A percentile compares a stretch with the other conserved stretches of the same genome.
These are phyloP conservation scores for Percopsis transmontana DNA, from an alignment of 2,113 vertebrate genomes.

Conservation along the genomic window DNA sequence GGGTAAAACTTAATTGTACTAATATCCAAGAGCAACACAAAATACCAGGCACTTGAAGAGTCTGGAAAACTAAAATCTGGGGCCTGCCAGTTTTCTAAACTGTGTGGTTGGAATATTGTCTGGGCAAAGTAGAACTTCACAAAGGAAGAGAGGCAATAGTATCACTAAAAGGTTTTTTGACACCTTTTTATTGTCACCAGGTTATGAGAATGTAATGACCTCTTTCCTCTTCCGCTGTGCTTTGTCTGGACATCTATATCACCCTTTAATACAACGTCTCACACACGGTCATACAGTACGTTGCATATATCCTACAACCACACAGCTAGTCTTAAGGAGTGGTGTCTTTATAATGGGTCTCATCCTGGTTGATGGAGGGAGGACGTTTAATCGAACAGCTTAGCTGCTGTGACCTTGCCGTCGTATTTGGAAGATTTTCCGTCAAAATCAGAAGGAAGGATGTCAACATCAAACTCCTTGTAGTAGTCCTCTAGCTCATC, in stretches of 20 bases:
- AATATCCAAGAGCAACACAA: slow-evolving; percentile 29
- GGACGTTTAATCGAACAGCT: slow-evolving; percentile 85
- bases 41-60: slow-evolving; percentile 49
- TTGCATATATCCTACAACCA: slow-evolving; percentile 24
- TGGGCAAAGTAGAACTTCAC: slow-evolving; percentile 28
- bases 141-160: slow-evolving; percentile 7
- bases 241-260: slow-evolving; percentile 13
- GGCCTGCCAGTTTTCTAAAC: slow-evolving; percentile 44
- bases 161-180: too few relatives aligned
- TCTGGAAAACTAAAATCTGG: slow-evolving; percentile 32
- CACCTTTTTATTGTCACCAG: neutral
- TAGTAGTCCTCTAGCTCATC: slow-evolving; percentile 92
- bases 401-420: slow-evolving; percentile 83
- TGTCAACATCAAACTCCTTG: slow-evolving; percentile 90
- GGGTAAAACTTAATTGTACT: slow-evolving; percentile 25
- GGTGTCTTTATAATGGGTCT: slow-evolving; percentile 8
- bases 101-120: slow-evolving; percentile 21
- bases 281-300: slow-evolving; percentile 8
- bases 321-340: slow-evolving; percentile 32
- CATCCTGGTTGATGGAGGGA: neutral
- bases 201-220: neutral
- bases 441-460: slow-evolving; percentile 90
- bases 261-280: neutral
- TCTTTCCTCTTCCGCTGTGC: slow-evolving; percentile 10
- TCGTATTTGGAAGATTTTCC: slow-evolving; percentile 89